These are phyloP conservation scores for Drosophila peninsularis DNA, from an alignment of 2,888 invertebrate species.

Conservation along the genomic window DNA sequence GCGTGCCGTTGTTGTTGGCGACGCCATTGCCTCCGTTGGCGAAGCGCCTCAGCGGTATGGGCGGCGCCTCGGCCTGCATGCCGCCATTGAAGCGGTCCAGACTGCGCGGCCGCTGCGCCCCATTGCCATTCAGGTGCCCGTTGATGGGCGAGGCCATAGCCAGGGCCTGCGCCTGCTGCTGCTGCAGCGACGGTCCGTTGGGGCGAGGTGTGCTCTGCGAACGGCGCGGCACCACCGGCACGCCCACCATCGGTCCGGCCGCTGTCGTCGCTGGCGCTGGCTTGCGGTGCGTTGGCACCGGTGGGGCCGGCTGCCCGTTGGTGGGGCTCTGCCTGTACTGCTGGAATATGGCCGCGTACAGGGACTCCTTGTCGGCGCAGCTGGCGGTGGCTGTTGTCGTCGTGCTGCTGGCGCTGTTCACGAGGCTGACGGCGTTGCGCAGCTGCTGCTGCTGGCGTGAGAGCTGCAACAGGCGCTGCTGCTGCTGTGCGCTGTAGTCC, in stretches of 20 bases:
- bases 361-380: slow-evolving; percentile 79
- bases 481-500: slow-evolving; percentile 78
- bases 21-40: slow-evolving; percentile 37
- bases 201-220: slow-evolving; percentile 84
- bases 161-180: slow-evolving; percentile 17
- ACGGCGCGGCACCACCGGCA: slow-evolving; percentile 81
- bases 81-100: slow-evolving; percentile 82
- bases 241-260: slow-evolving; percentile 19
- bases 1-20: slow-evolving; percentile 52
- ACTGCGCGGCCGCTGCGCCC: slow-evolving; percentile 81
- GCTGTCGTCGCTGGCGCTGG: slow-evolving; percentile 24
- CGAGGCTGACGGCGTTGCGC: slow-evolving; percentile 74
- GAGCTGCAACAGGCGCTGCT: slow-evolving; percentile 80
- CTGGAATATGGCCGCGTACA: slow-evolving; percentile 83
- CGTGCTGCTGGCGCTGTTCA: slow-evolving; percentile 37
- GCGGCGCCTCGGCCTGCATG: slow-evolving; percentile 73
- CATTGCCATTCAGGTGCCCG: slow-evolving; percentile 58
- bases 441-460: slow-evolving; percentile 81
- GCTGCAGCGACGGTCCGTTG: slow-evolving; percentile 42
- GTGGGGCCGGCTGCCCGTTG: slow-evolving; percentile 61
- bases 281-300: slow-evolving; percentile 77
- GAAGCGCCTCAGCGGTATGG: slow-evolving; percentile 82
- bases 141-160: slow-evolving; percentile 35
- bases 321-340: slow-evolving; percentile 83
- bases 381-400: slow-evolving; percentile 51